Percentiles rank a stretch among this genome's conserved stretches.
These are phyloP conservation scores for Cryptotermes secundus DNA, from an alignment of 1,140 invertebrate species.

Conservation along the genomic window DNA sequence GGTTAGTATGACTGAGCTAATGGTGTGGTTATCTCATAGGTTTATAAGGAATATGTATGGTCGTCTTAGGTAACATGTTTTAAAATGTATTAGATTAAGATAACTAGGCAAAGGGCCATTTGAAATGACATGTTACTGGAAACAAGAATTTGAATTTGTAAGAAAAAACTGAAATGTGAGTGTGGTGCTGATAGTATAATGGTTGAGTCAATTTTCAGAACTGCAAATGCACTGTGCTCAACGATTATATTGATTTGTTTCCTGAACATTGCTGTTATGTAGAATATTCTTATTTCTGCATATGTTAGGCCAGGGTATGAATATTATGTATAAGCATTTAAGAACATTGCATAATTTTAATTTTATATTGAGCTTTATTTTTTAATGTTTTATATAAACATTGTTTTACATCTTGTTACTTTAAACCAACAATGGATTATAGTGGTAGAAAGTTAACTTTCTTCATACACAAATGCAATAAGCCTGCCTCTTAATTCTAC, in stretches of 20 bases:
- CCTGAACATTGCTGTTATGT: not conserved
- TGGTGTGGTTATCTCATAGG: not conserved
- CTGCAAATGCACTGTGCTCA: not conserved
- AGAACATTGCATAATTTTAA: not conserved
- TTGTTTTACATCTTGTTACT: constrained; percentile 9
- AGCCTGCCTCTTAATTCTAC: not conserved
- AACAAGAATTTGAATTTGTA: not conserved
- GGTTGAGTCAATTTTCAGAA: not conserved
- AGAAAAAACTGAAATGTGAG: not conserved
- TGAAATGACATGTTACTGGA: not conserved
- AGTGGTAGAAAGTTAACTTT: not conserved
- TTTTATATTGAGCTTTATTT: not conserved
- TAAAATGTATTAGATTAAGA: not conserved
- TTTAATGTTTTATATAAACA: constrained; percentile 17
- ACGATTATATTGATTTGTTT: constrained; percentile 1
- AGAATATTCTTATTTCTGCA: not conserved
- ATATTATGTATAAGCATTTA: not conserved
- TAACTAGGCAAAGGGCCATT: not conserved
- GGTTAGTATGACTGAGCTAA: not conserved
- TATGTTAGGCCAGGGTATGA: not conserved
- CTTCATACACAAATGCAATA: constrained; percentile 4
- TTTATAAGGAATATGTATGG: not conserved
- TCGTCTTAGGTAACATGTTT: not conserved
- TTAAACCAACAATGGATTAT: not conserved
- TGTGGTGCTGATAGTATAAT: not conserved